Conservation (phyloP, 2,797 vertebrate genomes). For the Lacerta bilineata region DNA sequence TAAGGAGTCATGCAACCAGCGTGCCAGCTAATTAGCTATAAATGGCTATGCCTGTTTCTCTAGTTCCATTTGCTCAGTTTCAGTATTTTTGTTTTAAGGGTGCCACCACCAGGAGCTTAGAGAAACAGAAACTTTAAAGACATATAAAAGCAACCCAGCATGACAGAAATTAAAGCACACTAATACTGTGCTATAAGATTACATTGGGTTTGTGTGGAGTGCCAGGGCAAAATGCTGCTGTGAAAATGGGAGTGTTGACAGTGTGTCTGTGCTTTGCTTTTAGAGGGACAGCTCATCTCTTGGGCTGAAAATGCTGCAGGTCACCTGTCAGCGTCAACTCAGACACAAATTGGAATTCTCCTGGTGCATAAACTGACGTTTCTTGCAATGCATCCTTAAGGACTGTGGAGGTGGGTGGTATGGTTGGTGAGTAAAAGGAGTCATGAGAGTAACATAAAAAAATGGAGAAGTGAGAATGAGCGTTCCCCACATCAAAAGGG, state of each 20-base stretch:
- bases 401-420: neutral
- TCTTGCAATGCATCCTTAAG: neutral
- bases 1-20: conserved; percentile 13
- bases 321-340: neutral
- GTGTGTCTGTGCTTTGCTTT: neutral
- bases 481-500: too few species aligned
- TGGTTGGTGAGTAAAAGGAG: too few species aligned
- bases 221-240: neutral
- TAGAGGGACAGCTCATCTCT: neutral
- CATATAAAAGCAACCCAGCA: conserved; percentile 25
- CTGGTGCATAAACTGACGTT: neutral
- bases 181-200: conserved; percentile 1
- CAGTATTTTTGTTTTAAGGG: conserved; percentile 32
- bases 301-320: neutral
- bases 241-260: neutral
- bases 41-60: conserved; percentile 28
- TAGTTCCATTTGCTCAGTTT: conserved; percentile 41
- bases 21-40: neutral
- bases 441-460: too few species aligned
- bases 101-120: conserved; percentile 66
- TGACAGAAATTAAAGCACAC: conserved; percentile 33
- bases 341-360: neutral
- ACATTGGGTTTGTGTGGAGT: conserved; percentile 10
- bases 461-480: too few species aligned
- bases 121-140: conserved; percentile 47